phyloP scores from a whole-genome alignment of 2,113 vertebrate genomes.

The Nyctereutes procyonoides region DNA sequence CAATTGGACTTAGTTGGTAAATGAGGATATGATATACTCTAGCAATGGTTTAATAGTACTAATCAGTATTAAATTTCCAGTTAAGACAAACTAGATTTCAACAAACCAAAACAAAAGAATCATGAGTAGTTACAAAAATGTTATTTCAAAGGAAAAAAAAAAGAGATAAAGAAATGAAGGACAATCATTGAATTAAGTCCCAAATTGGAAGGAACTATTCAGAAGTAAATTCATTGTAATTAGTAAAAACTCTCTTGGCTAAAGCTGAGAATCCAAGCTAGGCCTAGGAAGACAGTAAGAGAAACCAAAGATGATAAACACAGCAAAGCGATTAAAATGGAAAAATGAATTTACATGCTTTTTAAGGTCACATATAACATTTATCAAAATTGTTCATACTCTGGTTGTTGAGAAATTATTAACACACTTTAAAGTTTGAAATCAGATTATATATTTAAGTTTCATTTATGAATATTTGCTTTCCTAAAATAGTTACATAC shows the following conservation, averaged over 20 bases:
- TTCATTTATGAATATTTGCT: neutral
- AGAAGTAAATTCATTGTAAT: neutral
- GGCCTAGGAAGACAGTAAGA: neutral
- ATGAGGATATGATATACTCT: neutral
- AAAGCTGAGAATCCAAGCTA: neutral
- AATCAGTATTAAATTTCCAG: neutral
- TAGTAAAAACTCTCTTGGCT: neutral
- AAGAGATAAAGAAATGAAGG: neutral
- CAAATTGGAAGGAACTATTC: neutral
- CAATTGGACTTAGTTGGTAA: neutral
- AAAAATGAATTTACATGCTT: neutral
- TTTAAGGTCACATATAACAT: neutral
- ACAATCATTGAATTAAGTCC: neutral
- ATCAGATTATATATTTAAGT: neutral
- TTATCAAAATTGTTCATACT: neutral
- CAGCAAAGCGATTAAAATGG: neutral
- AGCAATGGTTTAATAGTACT: neutral
- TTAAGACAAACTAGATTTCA: neutral
- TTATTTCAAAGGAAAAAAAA: neutral
- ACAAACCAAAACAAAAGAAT: neutral
- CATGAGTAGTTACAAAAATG: neutral
- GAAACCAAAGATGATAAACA: neutral
- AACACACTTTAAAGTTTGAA: neutral
- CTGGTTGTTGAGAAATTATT: neutral
- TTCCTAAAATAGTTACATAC: neutral